These are phyloP conservation scores for Caenorhabditis plicata DNA, from an alignment of 2,888 invertebrate species.

Conservation along the genomic window DNA sequence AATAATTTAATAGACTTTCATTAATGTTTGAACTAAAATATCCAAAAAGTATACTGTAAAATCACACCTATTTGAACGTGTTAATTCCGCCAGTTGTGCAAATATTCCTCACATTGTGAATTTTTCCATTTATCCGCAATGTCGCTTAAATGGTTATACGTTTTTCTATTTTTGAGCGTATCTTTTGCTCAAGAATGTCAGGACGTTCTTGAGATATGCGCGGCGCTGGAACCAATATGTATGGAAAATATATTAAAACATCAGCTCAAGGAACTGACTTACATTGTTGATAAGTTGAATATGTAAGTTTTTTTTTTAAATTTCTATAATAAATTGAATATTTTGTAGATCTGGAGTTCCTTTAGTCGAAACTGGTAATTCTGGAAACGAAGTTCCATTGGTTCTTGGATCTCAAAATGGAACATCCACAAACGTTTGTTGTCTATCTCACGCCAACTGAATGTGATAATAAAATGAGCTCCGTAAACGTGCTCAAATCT, in stretches of 20 bases:
- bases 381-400: conserved; percentile 15
- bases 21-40: too few relatives aligned
- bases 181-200: conserved; percentile 7
- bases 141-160: conserved; percentile 9
- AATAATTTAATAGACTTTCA: too few relatives aligned
- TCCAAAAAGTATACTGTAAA: too few relatives aligned
- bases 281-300: conserved; percentile 18
- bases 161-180: background rate
- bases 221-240: conserved; percentile 23
- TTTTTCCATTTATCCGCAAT: conserved; percentile 19
- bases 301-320: conserved; percentile 5
- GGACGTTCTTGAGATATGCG: conserved; percentile 23
- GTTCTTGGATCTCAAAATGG: conserved; percentile 6
- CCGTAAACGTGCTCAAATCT: too few relatives aligned
- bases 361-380: conserved; percentile 17
- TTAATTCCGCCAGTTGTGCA: conserved; percentile 27
- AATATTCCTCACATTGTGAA: conserved; percentile 5
- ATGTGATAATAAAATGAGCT: too few relatives aligned
- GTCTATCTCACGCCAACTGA: too few relatives aligned
- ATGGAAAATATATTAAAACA: conserved; percentile 30
- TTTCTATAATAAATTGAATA: background rate
- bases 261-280: conserved; percentile 17
- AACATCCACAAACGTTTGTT: background rate
- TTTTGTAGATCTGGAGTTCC: conserved; percentile 23
- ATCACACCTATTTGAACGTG: too few relatives aligned